A percentile compares a stretch with the other conserved stretches of the same genome.
Evolutionary conservation across 2,113 vertebrate species (phyloP).

Genomic region (Saccopteryx leptura): DNA sequence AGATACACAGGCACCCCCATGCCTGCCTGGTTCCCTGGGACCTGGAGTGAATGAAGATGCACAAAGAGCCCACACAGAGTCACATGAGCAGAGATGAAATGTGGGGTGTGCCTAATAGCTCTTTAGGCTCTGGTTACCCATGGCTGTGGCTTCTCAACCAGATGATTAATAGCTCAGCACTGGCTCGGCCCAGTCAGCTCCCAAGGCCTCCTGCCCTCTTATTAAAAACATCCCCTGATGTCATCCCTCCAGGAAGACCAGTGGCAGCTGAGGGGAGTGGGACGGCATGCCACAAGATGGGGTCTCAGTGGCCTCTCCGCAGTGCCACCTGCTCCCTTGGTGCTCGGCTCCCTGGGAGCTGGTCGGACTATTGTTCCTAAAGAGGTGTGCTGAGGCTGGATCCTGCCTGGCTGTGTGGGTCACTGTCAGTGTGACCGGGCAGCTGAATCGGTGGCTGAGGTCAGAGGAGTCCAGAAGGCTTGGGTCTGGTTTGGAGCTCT

Average conservation of each 20-base stretch:
- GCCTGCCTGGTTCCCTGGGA: neutral
- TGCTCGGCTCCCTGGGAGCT: constrained; percentile 16
- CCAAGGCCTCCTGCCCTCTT: constrained; percentile 64
- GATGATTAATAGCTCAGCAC: constrained; percentile 62
- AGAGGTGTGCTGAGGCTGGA: neutral
- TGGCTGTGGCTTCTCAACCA: constrained; percentile 47
- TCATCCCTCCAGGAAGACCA: constrained; percentile 41
- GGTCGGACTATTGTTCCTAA: neutral
- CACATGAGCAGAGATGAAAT: constrained; percentile 67
- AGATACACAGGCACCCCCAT: neutral
- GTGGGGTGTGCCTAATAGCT: constrained; percentile 12
- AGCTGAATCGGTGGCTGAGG: neutral
- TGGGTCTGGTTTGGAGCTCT: neutral
- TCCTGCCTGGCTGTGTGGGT: neutral
- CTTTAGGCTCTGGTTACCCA: constrained; percentile 48
- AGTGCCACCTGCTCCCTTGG: constrained; percentile 23
- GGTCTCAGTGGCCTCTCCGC: neutral
- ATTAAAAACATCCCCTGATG: constrained; percentile 70
- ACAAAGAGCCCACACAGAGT: neutral
- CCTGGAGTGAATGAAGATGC: neutral
- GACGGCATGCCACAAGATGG: neutral
- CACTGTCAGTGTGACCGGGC: neutral
- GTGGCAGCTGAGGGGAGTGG: neutral
- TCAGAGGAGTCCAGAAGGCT: neutral
- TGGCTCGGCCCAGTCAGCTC: constrained; percentile 60